Conservation (phyloP, 1,140 invertebrate genomes). For the Saccostrea cuccullata region DNA sequence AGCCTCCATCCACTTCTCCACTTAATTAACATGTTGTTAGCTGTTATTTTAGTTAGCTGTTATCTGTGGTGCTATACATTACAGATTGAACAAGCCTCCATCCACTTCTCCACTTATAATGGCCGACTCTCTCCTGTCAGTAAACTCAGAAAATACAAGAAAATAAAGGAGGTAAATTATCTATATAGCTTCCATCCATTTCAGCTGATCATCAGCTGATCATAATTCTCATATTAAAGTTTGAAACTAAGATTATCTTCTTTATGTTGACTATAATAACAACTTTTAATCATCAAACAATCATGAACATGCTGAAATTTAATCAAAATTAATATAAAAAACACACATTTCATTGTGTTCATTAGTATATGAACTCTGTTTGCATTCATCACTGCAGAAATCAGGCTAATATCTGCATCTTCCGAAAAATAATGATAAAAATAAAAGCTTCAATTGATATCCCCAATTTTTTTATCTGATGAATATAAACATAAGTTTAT, state of each 20-base stretch:
- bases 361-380: too few species aligned
- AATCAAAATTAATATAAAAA: background rate
- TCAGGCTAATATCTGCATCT: too few species aligned
- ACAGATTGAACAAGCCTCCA: conserved; percentile 57
- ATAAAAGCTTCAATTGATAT: too few species aligned
- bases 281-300: background rate
- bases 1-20: background rate
- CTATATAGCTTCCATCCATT: background rate
- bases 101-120: conserved; percentile 44
- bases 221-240: background rate
- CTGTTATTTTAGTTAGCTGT: background rate
- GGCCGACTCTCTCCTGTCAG: conserved; percentile 56
- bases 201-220: conserved; percentile 44
- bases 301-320: background rate
- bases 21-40: background rate
- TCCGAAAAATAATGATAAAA: too few species aligned
- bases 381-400: too few species aligned
- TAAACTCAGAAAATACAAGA: conserved; percentile 50
- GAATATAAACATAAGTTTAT: too few species aligned
- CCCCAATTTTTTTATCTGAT: too few species aligned
- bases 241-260: background rate
- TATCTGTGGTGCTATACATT: conserved; percentile 30
- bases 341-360: background rate
- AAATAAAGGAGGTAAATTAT: conserved; percentile 52
- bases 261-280: background rate